Percentiles rank a stretch among this genome's conserved stretches.
phyloP scores from a whole-genome alignment of 2,113 vertebrate genomes.

The Bambusicola thoracicus region DNA sequence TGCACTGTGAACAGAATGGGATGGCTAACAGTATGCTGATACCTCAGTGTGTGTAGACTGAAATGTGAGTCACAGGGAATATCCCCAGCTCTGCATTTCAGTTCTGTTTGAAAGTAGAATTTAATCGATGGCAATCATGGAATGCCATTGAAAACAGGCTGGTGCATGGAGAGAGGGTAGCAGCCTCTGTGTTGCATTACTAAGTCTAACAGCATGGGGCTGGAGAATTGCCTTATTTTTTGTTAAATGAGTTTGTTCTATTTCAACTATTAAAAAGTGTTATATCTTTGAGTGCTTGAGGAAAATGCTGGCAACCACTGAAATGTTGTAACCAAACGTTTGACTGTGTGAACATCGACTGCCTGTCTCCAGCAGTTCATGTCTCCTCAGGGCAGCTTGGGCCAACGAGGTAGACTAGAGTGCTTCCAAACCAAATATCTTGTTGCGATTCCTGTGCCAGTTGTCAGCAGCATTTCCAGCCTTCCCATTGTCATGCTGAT shows the following conservation, averaged over 20 bases:
- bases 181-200: neutral
- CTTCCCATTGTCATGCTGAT: neutral
- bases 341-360: neutral
- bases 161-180: neutral
- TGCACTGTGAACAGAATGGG: neutral
- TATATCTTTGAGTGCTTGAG: neutral
- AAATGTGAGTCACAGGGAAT: neutral
- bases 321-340: neutral
- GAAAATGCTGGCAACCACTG: neutral
- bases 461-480: neutral
- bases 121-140: accelerated
- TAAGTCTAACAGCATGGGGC: neutral
- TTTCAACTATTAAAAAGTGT: neutral
- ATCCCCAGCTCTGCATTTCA: neutral
- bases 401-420: neutral
- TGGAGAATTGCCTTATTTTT: neutral
- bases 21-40: neutral
- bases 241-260: neutral
- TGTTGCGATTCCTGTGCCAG: neutral
- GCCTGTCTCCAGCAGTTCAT: accelerated
- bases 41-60: neutral
- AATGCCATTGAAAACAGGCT: neutral
- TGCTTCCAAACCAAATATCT: neutral
- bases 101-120: neutral
- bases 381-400: neutral